Base-by-base conservation (phyloP, 2,113 vertebrate species). In the Sinocyclocheilus anshuiensis region DNA sequence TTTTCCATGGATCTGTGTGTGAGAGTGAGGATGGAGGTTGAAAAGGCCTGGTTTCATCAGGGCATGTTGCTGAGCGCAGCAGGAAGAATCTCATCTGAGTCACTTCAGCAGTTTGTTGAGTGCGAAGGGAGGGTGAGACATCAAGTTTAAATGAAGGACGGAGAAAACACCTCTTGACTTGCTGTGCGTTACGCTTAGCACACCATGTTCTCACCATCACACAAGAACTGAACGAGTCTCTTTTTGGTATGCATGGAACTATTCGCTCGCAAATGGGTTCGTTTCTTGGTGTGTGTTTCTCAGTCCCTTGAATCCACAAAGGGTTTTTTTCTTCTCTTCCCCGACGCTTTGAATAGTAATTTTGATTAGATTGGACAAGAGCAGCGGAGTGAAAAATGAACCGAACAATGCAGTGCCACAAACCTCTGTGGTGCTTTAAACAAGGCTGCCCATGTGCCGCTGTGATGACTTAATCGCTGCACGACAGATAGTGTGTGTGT, bases 371-470 rank as follows among this genome's bases (percentile, higher is more conserved):
- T 87, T 77, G 67, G 90, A 94, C 90, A 89, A 83, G 92, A 91
- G 90, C 91, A 88, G 83, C 87, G 84, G 90, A 91, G 90, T 91
- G 90, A 91, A 91, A 93, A 91, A 89, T 86, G 88, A 77, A 86
- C 88, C 90, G 88, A 91, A 93, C 89, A 92, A 91, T 88, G 71
- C 12, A 81, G 84, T 86, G 86, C 55, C 48, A 42, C 79, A 78
- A 72, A 89, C 86, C 84, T 69, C 84, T 67, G n/a, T 85, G 61
- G 88, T 75, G 13, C 24, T 78, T 48, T 53, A 91, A 89, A 94
- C 94, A 94, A 93, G 93, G 92, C 85, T 81, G 65, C 86, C 36
- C 92, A 91, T 94, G 92, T 94, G 87, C 88, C 61, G 83, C 48
- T 59, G 79, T 18, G 29, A 57, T 85, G 84, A 85, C 61, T 59